Base-by-base conservation (phyloP, 2,797 vertebrate species). In the Bradypodion ventrale region DNA sequence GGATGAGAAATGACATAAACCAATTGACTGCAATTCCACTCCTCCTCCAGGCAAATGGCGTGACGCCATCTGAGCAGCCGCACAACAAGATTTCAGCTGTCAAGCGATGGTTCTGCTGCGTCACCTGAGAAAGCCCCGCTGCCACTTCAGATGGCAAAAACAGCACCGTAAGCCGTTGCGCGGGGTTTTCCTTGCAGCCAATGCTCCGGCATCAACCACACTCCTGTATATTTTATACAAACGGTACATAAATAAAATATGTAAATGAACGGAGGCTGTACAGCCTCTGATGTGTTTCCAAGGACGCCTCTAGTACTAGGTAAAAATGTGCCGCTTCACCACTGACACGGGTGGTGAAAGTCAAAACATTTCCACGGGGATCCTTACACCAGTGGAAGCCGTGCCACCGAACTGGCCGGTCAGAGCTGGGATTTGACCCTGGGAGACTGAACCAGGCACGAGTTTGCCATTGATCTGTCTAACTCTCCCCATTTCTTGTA, bases 281-380 rank as follows among this genome's bases (percentile, higher is more conserved):
- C 37, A 46, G 9, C n/a, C 60, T 27, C 63, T 40, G 49, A 60
- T 35, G 23, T 16, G n/a, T 42, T 75, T 75, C 46, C 66, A 75
- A 59, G 68, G 52, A 21, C 52, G 37, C 3, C 49, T 77, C 60
- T 5, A 15, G 37, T 25, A 56, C 12, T 21, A 42, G 62, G 68
- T 35, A 10, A 60, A 32, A 42, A n/a, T 25, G 23, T 2, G 16
- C 29, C 3, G 37, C 29, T 60, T 27, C n/a, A 32, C n/a, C 23
- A 29, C 63, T 62, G 40, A 40, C 21, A 35, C 21, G 16, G 7
- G n/a, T n/a, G 7, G n/a, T n/a, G n/a, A n/a, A n/a, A n/a, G n/a
- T 21, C 29, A 27, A 40, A 63, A 1, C 0, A n/a, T 37, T 78
- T 65, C 60, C 68, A 37, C 0, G 0, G 0, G 4, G 82, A 37